These are phyloP conservation scores for Protosalanx chinensis DNA, from an alignment of 2,797 vertebrate species.

Conservation along the genomic window DNA sequence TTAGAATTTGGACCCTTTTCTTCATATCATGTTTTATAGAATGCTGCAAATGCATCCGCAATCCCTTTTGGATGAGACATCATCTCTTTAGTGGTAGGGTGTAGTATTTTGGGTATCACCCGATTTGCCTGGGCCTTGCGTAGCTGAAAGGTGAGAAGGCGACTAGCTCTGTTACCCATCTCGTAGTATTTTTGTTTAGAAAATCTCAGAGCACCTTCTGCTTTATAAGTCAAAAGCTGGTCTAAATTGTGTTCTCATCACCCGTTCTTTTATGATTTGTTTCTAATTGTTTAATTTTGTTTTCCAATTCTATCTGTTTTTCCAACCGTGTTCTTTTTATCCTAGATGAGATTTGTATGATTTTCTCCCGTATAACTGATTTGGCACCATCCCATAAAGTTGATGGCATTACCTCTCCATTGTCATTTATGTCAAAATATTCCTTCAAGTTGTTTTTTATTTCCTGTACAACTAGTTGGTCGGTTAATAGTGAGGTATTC, in stretches of 20 bases:
- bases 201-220: not conserved
- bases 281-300: constrained; percentile 12
- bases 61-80: not conserved
- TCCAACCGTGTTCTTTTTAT: not conserved
- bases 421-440: constrained; percentile 13
- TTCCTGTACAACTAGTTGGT: not conserved
- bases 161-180: not conserved
- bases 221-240: constrained; percentile 9
- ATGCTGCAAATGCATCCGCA: constrained; percentile 9
- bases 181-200: not conserved
- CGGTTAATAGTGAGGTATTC: not conserved
- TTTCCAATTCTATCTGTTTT: not conserved
- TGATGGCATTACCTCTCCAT: not conserved
- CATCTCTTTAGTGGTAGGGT: not conserved
- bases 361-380: not conserved
- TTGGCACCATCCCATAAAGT: constrained; percentile 9
- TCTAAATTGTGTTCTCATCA: not conserved
- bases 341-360: not conserved
- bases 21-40: constrained; percentile 17
- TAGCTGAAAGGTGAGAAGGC: not conserved
- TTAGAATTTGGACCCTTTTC: not conserved
- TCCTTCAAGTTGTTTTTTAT: not conserved
- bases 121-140: not conserved
- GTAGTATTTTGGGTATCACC: not conserved
- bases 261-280: not conserved